Conservation (phyloP, 92 coral and sea anemone genomes). For the Porites cylindrica region DNA sequence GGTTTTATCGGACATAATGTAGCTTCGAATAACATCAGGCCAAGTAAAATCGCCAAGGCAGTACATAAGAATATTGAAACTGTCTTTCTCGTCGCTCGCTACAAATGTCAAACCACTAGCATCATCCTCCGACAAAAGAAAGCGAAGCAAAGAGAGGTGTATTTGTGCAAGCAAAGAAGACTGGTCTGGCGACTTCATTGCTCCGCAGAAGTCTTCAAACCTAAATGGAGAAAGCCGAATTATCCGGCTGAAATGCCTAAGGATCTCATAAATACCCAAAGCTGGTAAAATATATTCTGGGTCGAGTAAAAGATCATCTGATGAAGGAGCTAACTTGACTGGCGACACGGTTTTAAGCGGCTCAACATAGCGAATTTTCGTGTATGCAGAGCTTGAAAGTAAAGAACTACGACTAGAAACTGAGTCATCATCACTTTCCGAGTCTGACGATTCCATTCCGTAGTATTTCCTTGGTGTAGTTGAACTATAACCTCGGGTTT, state of each 20-base stretch:
- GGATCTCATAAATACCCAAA: conserved; percentile 91
- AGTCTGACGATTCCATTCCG: conserved; percentile 81
- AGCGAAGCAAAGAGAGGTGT: conserved; percentile 89
- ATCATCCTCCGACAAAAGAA: conserved; percentile 94
- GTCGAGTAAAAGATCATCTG: conserved; percentile 91
- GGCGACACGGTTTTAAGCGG: conserved; percentile 84
- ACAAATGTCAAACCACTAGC: conserved; percentile 92
- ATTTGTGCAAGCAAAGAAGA: conserved; percentile 89
- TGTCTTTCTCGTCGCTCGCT: conserved; percentile 98
- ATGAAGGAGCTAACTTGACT: conserved; percentile 84
- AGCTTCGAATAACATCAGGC: conserved; percentile 94
- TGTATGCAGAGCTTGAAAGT: conserved; percentile 67
- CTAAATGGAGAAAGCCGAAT: conserved; percentile 91
- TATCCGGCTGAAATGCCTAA: conserved; percentile 92
- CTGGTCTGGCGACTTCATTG: conserved; percentile 82
- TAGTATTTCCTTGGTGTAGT: conserved; percentile 79
- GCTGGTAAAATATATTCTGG: conserved; percentile 86
- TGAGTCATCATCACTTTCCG: conserved; percentile 92
- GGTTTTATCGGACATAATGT: conserved; percentile 81
- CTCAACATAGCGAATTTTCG: conserved; percentile 78
- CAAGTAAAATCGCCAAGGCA: conserved; percentile 94
- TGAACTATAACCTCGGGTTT: conserved; percentile 87
- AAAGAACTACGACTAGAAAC: conserved; percentile 89
- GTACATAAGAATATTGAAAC: conserved; percentile 89
- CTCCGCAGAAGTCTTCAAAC: conserved; percentile 96